A percentile compares a stretch with the other conserved stretches of the same genome.
These are phyloP conservation scores for Hyposmocoma kahamanoa DNA, from an alignment of 1,140 invertebrate species.

Conservation along the genomic window DNA sequence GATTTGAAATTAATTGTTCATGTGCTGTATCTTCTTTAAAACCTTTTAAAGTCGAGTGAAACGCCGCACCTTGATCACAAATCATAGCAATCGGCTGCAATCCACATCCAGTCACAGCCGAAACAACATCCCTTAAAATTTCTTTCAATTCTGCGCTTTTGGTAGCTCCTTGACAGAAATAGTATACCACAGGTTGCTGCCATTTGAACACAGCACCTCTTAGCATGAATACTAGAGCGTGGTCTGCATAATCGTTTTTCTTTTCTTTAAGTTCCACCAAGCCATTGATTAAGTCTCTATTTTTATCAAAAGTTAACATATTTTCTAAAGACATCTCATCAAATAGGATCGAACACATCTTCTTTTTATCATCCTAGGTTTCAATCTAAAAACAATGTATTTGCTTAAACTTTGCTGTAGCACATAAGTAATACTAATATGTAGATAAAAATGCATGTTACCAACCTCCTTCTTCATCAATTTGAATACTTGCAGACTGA, in stretches of 20 bases:
- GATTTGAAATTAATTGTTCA: neutral
- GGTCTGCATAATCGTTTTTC: constrained; percentile 12
- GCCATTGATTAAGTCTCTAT: constrained; percentile 6
- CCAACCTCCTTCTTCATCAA: constrained; percentile 1
- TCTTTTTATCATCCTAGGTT: constrained; percentile 9
- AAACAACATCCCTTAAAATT: constrained; percentile 12
- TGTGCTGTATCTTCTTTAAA: neutral
- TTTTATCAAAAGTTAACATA: constrained; percentile 11
- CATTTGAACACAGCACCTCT: constrained; percentile 16
- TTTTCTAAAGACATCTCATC: constrained; percentile 18
- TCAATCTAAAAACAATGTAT: neutral
- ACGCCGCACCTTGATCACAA: constrained; percentile 4
- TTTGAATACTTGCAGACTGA: constrained; percentile 7
- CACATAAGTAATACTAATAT: neutral
- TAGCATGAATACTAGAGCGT: constrained; percentile 14
- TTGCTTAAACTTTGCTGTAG: neutral
- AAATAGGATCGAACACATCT: constrained; percentile 18
- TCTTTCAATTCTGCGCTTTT: constrained; percentile 6
- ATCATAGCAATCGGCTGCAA: constrained; percentile 5
- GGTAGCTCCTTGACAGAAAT: constrained; percentile 16
- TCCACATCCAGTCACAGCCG: neutral
- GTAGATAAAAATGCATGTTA: neutral
- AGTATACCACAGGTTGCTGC: constrained; percentile 16
- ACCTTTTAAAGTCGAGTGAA: neutral
- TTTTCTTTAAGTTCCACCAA: neutral